Base-by-base conservation (phyloP, 2,113 vertebrate species). In the Xiphorhynchus elegans region DNA sequence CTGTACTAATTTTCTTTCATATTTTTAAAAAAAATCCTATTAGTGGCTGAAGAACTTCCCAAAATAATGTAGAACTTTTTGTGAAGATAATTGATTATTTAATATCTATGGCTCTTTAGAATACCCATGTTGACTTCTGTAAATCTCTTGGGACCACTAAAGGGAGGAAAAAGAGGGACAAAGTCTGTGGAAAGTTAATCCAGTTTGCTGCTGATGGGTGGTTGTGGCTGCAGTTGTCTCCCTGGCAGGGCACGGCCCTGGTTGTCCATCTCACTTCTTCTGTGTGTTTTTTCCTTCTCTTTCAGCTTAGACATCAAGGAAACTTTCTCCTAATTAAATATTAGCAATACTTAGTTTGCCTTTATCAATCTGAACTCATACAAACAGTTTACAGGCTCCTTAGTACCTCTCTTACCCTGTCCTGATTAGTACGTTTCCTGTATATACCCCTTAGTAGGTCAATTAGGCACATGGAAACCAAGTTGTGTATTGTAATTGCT, bases 201-300 rank as follows among this genome's bases (percentile, higher is more conserved):
- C 4, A 20, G 33, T 64, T 67, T 76, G 13, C 13, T 84, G 79
- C 25, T 1, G 1, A 17, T 46, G 44, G 18, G 16, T 47, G 20
- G 31, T 77, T 0, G 0, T 40, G 31, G 6, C 33, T 76, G n/a
- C 9, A 15, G 39, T 39, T 17, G 5, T 62, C 73, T 73, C 17
- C 15, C 7, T 76, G 55, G 33, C 44, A 63, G 20, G 62, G 5
- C 7, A 1, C 28, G 26, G 26, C 25, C 20, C 40, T 84, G 13
- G 9, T 84, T 85, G 11, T 90, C 39, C 29, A 10, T 42, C 42
- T n/a, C 40, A 17, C 11, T 13, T 80, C 40, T 29, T 42, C 44
- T 44, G 26, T 58, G 24, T 62, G 26, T 62, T 90, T 69, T 39
- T 5, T 29, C 21, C 4, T 80, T 72, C 35, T 40, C 7, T 42